Conservation (phyloP, 2,888 invertebrate genomes). For the Spodoptera picta region DNA sequence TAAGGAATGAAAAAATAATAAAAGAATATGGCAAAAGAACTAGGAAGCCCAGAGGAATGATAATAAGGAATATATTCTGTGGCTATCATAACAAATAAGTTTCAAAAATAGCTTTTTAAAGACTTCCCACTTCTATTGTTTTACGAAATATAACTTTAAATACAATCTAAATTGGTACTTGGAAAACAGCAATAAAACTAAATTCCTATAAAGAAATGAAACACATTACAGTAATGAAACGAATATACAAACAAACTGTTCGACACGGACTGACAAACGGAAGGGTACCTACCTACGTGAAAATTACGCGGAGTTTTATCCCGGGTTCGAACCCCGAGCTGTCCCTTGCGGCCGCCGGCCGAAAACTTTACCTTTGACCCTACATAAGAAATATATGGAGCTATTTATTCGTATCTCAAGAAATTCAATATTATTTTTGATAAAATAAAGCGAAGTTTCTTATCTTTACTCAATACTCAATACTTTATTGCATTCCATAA, state of each 20-base stretch:
- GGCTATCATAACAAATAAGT: too few relatives aligned
- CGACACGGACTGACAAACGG: slow-evolving; percentile 73
- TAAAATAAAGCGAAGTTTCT: too few relatives aligned
- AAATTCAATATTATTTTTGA: slow-evolving; percentile 5
- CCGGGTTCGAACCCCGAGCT: slow-evolving; percentile 74
- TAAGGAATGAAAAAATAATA: too few relatives aligned
- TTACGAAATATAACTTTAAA: too few relatives aligned
- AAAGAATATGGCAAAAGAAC: too few relatives aligned
- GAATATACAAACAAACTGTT: slow-evolving; percentile 44
- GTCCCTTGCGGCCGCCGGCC: slow-evolving; percentile 79
- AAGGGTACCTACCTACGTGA: slow-evolving; percentile 82
- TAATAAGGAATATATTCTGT: too few relatives aligned
- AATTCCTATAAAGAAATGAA: slow-evolving; percentile 19
- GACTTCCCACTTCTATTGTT: too few relatives aligned
- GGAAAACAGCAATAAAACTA: neutral
- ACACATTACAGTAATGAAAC: slow-evolving; percentile 53
- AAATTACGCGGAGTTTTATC: slow-evolving; percentile 88
- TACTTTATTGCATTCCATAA: too few relatives aligned
- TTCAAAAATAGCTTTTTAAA: too few relatives aligned
- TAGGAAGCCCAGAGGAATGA: too few relatives aligned
- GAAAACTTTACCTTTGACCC: slow-evolving; percentile 86
- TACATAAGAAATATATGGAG: slow-evolving; percentile 69
- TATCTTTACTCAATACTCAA: too few relatives aligned
- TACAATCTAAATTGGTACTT: too few relatives aligned
- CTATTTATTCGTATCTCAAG: slow-evolving; percentile 12